Evolutionary conservation across 2,888 invertebrate genomes (phyloP).

Genomic region (Galerucella nymphaeae): DNA sequence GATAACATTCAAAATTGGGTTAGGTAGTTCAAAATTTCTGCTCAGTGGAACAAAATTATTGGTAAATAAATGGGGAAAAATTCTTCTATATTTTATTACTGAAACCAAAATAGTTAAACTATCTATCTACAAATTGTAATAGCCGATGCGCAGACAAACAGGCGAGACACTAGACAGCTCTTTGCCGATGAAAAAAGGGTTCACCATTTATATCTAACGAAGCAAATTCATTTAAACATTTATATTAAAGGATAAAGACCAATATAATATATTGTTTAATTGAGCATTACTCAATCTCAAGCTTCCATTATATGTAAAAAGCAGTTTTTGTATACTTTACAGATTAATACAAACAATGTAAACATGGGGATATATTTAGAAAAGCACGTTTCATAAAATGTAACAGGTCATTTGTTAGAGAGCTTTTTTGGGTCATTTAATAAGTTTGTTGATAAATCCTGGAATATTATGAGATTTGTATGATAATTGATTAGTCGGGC

Average conservation of each 20-base stretch:
- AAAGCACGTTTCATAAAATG: slow-evolving; percentile 26
- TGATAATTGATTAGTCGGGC: slow-evolving; percentile 19
- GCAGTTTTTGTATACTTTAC: slow-evolving; percentile 8
- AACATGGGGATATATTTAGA: slow-evolving; percentile 16
- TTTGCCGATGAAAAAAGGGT: background rate
- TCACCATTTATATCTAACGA: background rate
- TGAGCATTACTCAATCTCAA: background rate
- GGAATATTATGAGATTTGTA: slow-evolving; percentile 11
- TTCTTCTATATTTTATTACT: background rate
- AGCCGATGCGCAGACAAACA: too few species aligned
- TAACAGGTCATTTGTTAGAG: slow-evolving; percentile 22
- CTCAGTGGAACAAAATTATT: background rate
- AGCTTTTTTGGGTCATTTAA: slow-evolving; percentile 21
- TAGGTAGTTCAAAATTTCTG: too few species aligned
- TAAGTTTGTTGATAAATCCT: slow-evolving; percentile 24
- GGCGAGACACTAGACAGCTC: too few species aligned
- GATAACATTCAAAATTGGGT: background rate
- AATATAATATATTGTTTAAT: background rate
- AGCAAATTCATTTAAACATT: background rate
- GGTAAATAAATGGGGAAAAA: too few species aligned
- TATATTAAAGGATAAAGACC: background rate
- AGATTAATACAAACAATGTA: slow-evolving; percentile 18
- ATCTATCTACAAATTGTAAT: too few species aligned
- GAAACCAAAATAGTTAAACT: background rate
- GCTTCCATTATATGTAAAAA: background rate